Conservation (phyloP, 2,797 vertebrate genomes). For the Psittacula derbiana region DNA sequence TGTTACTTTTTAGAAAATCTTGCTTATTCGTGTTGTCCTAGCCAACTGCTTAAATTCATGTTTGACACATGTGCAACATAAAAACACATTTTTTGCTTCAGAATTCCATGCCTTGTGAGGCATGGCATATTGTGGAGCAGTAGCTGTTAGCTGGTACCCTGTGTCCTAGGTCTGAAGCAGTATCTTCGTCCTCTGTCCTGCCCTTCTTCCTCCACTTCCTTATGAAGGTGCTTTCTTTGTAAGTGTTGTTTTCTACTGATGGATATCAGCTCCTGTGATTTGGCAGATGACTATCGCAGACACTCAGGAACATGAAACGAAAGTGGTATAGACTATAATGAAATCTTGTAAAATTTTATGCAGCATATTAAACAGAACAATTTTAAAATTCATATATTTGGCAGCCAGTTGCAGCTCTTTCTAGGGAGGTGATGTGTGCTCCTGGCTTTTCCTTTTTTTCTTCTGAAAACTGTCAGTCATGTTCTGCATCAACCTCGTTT, state of each 20-base stretch:
- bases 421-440: not conserved
- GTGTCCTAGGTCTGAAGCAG: not conserved
- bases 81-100: not conserved
- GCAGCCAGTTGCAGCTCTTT: not conserved
- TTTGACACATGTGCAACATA: not conserved
- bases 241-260: not conserved
- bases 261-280: not conserved
- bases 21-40: not conserved
- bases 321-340: not conserved
- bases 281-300: not conserved
- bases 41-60: not conserved
- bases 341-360: not conserved
- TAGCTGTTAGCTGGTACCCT: rapidly evolving
- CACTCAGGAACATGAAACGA: not conserved
- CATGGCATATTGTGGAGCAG: not conserved
- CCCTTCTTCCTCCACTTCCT: not conserved
- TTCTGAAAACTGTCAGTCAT: not conserved
- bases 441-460: slow-evolving; percentile 7
- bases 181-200: not conserved
- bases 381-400: slow-evolving; percentile 16
- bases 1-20: not conserved
- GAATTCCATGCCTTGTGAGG: not conserved
- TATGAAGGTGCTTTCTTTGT: not conserved
- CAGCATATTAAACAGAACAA: not conserved
- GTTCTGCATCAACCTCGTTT: not conserved